Evolutionary conservation across 2,888 invertebrate genomes (phyloP).

Genomic region (Eristalis intricaria): DNA sequence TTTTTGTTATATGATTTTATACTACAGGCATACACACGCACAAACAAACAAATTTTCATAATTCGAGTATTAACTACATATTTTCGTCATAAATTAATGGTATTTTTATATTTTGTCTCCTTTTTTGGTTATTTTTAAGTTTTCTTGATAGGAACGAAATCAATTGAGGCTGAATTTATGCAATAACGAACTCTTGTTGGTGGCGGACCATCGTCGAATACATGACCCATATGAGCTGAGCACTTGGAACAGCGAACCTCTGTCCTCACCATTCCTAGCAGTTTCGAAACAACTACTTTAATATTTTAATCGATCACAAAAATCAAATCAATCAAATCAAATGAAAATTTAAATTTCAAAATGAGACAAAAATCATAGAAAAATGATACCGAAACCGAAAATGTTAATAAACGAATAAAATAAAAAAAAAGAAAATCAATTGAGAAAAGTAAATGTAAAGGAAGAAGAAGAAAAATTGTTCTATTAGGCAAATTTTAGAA

Average conservation of each 20-base stretch:
- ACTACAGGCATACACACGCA: conserved; percentile 70
- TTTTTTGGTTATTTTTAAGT: conserved; percentile 47
- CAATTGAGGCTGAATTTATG: conserved; percentile 91
- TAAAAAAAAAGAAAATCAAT: conserved; percentile 7
- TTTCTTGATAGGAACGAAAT: conserved; percentile 77
- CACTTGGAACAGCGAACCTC: conserved; percentile 98
- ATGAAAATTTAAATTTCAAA: neutral
- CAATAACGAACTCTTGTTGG: conserved; percentile 97
- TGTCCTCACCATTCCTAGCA: conserved; percentile 94
- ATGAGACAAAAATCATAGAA: conserved; percentile 27
- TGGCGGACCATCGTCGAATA: conserved; percentile 97
- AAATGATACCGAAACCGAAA: conserved; percentile 1
- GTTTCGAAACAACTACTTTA: conserved; percentile 83
- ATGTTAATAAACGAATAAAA: neutral
- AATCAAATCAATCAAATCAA: conserved; percentile 49
- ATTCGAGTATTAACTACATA: conserved; percentile 68
- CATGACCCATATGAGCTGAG: conserved; percentile 97
- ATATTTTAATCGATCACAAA: conserved; percentile 68
- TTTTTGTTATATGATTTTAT: conserved; percentile 30
- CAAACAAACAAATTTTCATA: conserved; percentile 65
- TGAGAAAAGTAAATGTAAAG: conserved; percentile 49
- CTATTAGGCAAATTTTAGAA: conserved; percentile 70
- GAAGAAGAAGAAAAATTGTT: conserved; percentile 70
- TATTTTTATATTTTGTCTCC: conserved; percentile 47
- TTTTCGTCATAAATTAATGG: conserved; percentile 44